phyloP scores from a whole-genome alignment of 2,113 vertebrate genomes.

The Centropristis striata region DNA sequence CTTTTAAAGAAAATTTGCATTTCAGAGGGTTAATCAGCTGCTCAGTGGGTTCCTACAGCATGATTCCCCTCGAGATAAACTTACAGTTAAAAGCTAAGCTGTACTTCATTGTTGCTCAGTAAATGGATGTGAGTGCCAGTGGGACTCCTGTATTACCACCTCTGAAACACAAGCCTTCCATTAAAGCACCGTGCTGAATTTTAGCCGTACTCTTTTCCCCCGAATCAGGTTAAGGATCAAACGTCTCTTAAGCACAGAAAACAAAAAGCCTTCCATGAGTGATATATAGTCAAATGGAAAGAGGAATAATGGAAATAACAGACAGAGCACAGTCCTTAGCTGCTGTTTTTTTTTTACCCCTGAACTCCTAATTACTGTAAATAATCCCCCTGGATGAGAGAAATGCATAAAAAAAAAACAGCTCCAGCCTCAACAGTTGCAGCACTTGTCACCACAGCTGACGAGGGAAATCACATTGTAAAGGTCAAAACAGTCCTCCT shows the following conservation, averaged over 20 bases:
- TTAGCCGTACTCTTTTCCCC: not conserved
- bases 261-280: too few relatives aligned
- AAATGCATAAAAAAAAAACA: not conserved
- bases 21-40: not conserved
- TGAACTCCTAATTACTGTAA: not conserved
- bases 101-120: slow-evolving; percentile 27
- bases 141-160: slow-evolving; percentile 20
- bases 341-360: not conserved
- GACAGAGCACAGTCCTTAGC: not conserved
- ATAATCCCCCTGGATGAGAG: not conserved
- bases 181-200: not conserved
- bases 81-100: not conserved
- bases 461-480: slow-evolving; percentile 39
- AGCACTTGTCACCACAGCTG: not conserved
- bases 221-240: not conserved
- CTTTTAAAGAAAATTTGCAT: not conserved
- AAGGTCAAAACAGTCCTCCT: slow-evolving; percentile 42
- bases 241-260: not conserved
- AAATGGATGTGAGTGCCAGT: slow-evolving; percentile 8
- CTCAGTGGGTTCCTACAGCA: not conserved
- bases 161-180: slow-evolving; percentile 14
- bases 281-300: not conserved
- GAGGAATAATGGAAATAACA: not conserved
- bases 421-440: not conserved
- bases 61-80: slow-evolving; percentile 15